Evolutionary conservation across 2,797 vertebrate genomes (phyloP).

Genomic region (Anas bernieri): DNA sequence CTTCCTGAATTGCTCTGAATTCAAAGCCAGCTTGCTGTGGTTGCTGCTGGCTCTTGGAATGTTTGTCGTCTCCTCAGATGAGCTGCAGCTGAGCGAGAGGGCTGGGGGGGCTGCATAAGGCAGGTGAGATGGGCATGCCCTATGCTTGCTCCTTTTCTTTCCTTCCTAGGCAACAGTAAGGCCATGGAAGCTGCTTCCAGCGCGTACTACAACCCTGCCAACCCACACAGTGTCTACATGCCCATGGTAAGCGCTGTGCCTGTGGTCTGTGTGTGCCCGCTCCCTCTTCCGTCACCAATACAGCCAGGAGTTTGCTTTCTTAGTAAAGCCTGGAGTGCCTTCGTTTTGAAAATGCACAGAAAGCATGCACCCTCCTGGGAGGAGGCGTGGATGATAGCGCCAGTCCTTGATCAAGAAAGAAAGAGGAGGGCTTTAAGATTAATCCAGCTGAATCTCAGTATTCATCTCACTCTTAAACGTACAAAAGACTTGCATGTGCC

Average conservation of each 20-base stretch:
- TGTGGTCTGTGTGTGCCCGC: background rate
- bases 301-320: background rate
- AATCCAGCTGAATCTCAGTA: background rate
- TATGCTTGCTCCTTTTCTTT: background rate
- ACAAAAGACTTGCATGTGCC: background rate
- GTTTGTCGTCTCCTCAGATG: background rate
- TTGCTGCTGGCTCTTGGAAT: background rate
- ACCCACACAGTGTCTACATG: constrained; percentile 94
- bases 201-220: constrained; percentile 90
- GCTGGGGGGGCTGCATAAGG: background rate
- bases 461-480: background rate
- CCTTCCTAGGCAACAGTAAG: constrained; percentile 79
- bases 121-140: background rate
- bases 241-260: constrained; percentile 82
- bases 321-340: background rate
- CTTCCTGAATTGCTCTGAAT: background rate
- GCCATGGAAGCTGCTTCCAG: constrained; percentile 88
- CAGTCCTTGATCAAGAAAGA: background rate
- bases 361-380: background rate
- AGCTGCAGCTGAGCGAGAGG: background rate
- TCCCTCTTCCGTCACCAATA: background rate
- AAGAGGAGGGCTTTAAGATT: background rate
- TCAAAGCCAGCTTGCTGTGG: background rate
- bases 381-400: background rate
- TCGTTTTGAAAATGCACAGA: background rate